A percentile compares a stretch with the other conserved stretches of the same genome.
Evolutionary conservation across 2,113 vertebrate genomes (phyloP).

Genomic region (Brachirus orientalis): DNA sequence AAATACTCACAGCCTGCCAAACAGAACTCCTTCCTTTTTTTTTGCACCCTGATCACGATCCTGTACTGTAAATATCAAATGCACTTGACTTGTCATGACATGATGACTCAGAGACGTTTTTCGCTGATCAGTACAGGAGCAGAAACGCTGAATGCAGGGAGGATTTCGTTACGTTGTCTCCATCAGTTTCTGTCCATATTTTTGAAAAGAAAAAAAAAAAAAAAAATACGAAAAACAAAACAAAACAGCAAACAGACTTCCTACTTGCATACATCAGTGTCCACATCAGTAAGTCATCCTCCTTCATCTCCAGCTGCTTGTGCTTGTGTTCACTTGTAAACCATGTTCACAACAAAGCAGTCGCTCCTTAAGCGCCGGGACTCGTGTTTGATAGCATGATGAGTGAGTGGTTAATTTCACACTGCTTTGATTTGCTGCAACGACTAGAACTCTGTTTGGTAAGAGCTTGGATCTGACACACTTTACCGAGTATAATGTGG

Average conservation of each 20-base stretch:
- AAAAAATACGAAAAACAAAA: not conserved
- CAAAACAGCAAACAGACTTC: constrained; percentile 38
- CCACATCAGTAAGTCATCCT: constrained; percentile 33
- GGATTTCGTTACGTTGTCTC: constrained; percentile 20
- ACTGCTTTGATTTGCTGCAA: constrained; percentile 73
- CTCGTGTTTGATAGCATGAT: constrained; percentile 69
- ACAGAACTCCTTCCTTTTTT: constrained; percentile 62
- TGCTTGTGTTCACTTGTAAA: constrained; percentile 11
- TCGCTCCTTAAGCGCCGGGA: constrained; percentile 37
- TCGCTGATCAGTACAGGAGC: constrained; percentile 33
- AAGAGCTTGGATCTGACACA: constrained; percentile 71
- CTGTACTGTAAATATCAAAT: constrained; percentile 82
- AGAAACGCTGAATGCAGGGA: constrained; percentile 52
- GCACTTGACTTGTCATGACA: constrained; percentile 66
- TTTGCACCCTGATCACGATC: constrained; percentile 61
- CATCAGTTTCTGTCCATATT: constrained; percentile 24
- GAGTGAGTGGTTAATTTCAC: constrained; percentile 74
- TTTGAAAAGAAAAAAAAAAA: constrained; percentile 11
- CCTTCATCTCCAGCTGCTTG: constrained; percentile 31
- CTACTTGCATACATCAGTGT: constrained; percentile 45
- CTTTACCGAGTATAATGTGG: constrained; percentile 61
- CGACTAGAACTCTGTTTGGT: constrained; percentile 67
- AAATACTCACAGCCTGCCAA: constrained; percentile 78
- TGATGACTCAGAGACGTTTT: constrained; percentile 43
- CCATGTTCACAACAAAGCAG: constrained; percentile 37